Conservation (phyloP, 2,113 vertebrate species). For the Centropus unirufus region DNA sequence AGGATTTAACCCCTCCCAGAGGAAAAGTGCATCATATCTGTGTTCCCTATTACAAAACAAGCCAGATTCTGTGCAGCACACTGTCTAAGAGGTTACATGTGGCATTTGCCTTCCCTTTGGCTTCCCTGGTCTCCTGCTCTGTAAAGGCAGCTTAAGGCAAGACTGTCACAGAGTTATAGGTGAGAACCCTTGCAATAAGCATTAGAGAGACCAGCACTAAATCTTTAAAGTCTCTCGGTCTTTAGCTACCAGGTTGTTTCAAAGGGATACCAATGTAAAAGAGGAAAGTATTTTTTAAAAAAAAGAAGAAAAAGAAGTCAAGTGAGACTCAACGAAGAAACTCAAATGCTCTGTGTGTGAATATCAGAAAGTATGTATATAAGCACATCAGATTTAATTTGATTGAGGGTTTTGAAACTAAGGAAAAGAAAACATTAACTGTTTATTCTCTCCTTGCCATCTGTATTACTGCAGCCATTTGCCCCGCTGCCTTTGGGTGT, state of each 20-base stretch:
- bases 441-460: background rate
- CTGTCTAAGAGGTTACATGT: background rate
- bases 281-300: background rate
- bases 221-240: background rate
- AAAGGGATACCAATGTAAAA: background rate
- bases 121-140: background rate
- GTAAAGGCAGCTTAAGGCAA: background rate
- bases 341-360: background rate
- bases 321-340: background rate
- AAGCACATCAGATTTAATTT: background rate
- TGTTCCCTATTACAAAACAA: background rate
- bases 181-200: background rate
- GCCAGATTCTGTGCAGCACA: background rate
- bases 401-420: background rate
- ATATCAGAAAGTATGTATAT: background rate
- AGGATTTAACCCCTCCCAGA: conserved; percentile 12
- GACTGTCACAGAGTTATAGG: background rate
- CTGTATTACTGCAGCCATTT: background rate
- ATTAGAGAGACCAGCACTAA: background rate
- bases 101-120: background rate
- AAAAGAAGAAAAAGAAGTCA: background rate
- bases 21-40: background rate
- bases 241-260: background rate
- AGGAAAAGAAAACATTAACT: background rate
- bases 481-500: background rate